phyloP scores from a whole-genome alignment of 1,140 invertebrate species.

The Conus betulinus region DNA sequence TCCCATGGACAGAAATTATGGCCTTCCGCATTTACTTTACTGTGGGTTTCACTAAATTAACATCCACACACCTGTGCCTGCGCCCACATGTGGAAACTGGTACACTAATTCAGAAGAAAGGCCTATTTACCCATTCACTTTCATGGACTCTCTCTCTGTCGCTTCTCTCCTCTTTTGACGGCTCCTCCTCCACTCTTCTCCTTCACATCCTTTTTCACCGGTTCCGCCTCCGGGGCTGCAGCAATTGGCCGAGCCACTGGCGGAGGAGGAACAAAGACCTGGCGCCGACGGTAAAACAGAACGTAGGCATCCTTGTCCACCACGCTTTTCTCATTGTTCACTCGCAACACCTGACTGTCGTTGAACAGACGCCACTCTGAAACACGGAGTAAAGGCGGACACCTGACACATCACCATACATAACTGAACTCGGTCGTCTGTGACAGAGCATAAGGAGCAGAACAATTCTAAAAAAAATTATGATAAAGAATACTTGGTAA shows the following conservation, averaged over 20 bases:
- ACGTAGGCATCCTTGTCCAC: constrained; percentile 76
- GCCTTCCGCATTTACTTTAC: too few species aligned
- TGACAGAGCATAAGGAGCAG: too few species aligned
- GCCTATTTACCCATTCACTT: not conserved
- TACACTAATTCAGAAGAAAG: too few species aligned
- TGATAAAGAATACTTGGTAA: too few species aligned
- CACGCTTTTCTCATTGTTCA: constrained; percentile 72
- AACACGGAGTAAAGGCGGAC: constrained; percentile 5
- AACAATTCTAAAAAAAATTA: too few species aligned
- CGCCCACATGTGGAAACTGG: not conserved
- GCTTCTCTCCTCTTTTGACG: not conserved
- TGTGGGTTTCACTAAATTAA: too few species aligned
- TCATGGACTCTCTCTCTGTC: not conserved
- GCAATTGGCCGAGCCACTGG: not conserved
- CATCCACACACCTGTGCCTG: too few species aligned
- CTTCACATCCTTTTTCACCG: constrained; percentile 11
- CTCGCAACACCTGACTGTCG: constrained; percentile 74
- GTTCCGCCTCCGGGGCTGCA: not conserved
- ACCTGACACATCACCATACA: not conserved
- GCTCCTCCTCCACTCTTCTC: constrained; percentile 37
- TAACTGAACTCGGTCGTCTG: not conserved
- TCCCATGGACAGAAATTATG: not conserved
- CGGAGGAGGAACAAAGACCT: constrained; percentile 36
- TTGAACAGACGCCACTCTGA: constrained; percentile 78
- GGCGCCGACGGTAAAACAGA: constrained; percentile 76